phyloP scores from a whole-genome alignment of 2,113 vertebrate genomes.

The Fregata magnificens region DNA sequence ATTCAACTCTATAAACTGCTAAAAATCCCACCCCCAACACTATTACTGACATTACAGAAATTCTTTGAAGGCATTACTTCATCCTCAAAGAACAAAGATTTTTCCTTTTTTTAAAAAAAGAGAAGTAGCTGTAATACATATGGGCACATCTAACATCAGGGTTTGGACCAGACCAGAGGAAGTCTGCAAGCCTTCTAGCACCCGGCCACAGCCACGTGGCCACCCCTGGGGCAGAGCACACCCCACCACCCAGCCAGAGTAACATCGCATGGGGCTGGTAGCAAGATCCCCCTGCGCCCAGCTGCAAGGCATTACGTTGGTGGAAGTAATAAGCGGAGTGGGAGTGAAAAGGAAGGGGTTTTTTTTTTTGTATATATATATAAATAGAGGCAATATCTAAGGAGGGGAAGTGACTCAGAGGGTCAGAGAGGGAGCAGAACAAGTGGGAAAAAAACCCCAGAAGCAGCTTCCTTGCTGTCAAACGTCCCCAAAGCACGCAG shows the following conservation, averaged over 20 bases:
- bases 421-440: conserved; percentile 3
- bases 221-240: not conserved
- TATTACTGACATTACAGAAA: not conserved
- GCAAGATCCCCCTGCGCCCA: not conserved
- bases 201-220: accelerated
- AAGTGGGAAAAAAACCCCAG: not conserved
- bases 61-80: conserved; percentile 6
- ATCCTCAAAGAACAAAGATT: not conserved
- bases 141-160: not conserved
- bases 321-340: not conserved
- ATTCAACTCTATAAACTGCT: not conserved
- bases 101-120: not conserved
- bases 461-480: not conserved
- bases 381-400: conserved; percentile 55
- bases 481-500: not conserved
- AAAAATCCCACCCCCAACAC: not conserved
- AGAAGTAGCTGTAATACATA: not conserved
- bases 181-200: not conserved
- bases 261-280: not conserved
- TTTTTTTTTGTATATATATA: not conserved
- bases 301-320: not conserved
- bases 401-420: conserved; percentile 54
- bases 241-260: not conserved
- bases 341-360: conserved; percentile 21
- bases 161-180: not conserved